Percentiles rank a stretch among this genome's conserved stretches.
phyloP scores from a whole-genome alignment of 2,113 vertebrate genomes.

The Psephotus haematonotus region DNA sequence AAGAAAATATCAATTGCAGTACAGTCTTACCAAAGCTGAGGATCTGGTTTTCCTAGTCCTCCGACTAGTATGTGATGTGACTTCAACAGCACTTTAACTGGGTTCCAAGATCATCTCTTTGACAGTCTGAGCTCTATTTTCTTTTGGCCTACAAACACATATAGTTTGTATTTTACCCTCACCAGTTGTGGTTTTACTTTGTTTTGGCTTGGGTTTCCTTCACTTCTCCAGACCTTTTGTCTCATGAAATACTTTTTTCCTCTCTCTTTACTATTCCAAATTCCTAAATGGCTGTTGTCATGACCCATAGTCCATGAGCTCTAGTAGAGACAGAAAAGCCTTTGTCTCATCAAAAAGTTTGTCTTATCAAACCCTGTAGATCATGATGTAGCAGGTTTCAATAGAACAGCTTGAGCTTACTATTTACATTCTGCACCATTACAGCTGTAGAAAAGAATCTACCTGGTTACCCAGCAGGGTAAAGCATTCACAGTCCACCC shows the following conservation, averaged over 20 bases:
- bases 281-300: neutral
- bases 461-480: fast-evolving
- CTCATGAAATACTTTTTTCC: neutral
- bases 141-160: neutral
- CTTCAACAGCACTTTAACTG: neutral
- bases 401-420: neutral
- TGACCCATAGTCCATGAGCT: fast-evolving
- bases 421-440: neutral
- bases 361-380: neutral
- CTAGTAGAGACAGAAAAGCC: neutral
- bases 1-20: neutral
- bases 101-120: neutral
- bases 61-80: neutral
- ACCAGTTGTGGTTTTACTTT: fast-evolving
- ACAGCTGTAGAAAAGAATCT: neutral
- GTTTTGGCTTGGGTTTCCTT: neutral
- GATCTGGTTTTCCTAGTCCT: neutral
- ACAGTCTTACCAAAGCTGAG: neutral
- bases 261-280: neutral
- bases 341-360: neutral
- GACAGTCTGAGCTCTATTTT: neutral
- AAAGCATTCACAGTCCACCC: neutral
- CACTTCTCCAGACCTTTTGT: neutral
- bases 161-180: neutral
- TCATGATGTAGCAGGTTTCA: neutral